These are phyloP conservation scores for Linnaemya vulpina DNA, from an alignment of 2,888 invertebrate genomes.

Conservation along the genomic window DNA sequence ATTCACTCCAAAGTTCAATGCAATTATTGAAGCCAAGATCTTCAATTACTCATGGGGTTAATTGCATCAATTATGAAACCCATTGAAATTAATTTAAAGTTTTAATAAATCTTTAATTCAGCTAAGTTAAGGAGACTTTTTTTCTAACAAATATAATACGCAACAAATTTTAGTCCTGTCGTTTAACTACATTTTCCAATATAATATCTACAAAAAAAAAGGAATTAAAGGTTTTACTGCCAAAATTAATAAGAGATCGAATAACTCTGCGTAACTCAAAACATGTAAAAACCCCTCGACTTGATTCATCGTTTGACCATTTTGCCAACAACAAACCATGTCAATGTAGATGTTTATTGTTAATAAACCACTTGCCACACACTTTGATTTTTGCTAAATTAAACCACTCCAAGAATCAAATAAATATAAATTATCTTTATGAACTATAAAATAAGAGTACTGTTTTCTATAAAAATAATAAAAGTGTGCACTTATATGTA, in stretches of 20 bases:
- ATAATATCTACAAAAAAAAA: no score
- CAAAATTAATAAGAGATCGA: neutral
- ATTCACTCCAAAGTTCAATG: no score
- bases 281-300: neutral
- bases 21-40: no score
- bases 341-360: conserved; percentile 51
- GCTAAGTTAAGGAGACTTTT: no score
- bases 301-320: conserved; percentile 7
- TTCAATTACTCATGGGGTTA: no score
- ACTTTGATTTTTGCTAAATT: neutral
- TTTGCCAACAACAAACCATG: conserved; percentile 63
- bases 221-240: neutral
- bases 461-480: conserved; percentile 43
- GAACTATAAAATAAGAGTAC: conserved; percentile 54
- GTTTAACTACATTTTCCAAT: neutral
- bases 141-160: no score
- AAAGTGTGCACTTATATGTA: neutral
- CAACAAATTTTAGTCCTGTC: neutral
- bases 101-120: no score
- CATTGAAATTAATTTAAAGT: no score
- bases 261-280: neutral
- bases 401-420: conserved; percentile 29
- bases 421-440: conserved; percentile 67
- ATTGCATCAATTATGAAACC: no score
- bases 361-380: conserved; percentile 57